phyloP scores from a whole-genome alignment of 2,797 vertebrate species.

The Glyptemys insculpta region DNA sequence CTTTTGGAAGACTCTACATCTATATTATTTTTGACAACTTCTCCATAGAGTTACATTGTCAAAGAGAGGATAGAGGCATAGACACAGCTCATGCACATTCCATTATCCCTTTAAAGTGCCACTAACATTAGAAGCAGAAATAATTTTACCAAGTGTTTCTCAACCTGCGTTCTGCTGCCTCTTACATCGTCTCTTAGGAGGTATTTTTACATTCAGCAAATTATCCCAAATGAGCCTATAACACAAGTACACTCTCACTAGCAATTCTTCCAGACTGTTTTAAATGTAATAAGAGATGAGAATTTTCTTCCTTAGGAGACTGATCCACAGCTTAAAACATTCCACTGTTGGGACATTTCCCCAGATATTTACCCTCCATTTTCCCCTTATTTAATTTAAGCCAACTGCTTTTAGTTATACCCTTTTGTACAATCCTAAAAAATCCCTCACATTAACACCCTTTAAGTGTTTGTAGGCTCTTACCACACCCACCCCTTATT shows the following conservation, averaged over 20 bases:
- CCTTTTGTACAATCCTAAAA: neutral
- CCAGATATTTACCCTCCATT: neutral
- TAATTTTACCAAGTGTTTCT: conserved; percentile 37
- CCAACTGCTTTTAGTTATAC: neutral
- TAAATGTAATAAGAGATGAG: conserved; percentile 3
- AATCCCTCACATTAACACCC: neutral
- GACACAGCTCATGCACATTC: conserved; percentile 23
- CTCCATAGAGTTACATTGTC: neutral
- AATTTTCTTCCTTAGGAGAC: conserved; percentile 17
- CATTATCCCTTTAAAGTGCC: conserved; percentile 27
- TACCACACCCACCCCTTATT: neutral
- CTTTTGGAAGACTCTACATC: neutral
- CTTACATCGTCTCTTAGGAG: neutral
- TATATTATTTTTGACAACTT: neutral
- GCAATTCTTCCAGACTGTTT: conserved; percentile 23
- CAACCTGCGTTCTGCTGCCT: conserved; percentile 32
- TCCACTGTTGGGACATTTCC: neutral
- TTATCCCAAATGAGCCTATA: neutral
- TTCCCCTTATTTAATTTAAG: neutral
- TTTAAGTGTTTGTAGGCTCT: neutral
- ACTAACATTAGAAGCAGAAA: conserved; percentile 50
- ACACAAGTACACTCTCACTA: conserved; percentile 14
- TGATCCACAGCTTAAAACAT: neutral
- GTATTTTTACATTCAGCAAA: neutral
- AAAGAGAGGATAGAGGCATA: neutral